Base-by-base conservation (phyloP, 2,113 vertebrate species). In the Prinia subflava region DNA sequence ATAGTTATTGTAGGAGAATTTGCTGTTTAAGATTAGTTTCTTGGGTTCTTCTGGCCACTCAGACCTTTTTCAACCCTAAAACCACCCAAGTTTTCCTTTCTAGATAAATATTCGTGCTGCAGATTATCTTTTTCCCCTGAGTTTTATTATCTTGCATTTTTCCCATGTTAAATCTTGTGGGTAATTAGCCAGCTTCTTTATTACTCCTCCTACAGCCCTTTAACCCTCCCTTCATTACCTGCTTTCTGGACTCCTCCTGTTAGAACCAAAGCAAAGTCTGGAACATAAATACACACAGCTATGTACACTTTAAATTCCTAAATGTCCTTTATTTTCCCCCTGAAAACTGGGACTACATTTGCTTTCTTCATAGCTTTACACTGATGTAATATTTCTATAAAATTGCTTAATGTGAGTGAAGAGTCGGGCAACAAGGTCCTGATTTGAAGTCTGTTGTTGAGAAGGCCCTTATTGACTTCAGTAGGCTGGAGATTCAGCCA, bases 391-490 rank as follows among this genome's bases (percentile, higher is more conserved):
- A 56, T 55, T 87, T 79, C 24, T 77, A 22, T 41, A 83, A 67
- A 63, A 50, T 35, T 68, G 44, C 16, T 81, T 60, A 77, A 63
- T 42, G 25, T 46, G 69, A 92, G 44, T 78, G 56, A 87, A 78
- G 57, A 93, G 31, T 71, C 46, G 53, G 41, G 44, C 83, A 93
- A 33, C 52, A 83, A 35, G 39, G 24, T 64, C 41, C 75, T 95
- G 33, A 81, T 90, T 92, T 60, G 83, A 95, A 90, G 47, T 46
- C 75, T 69, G 2, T 64, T 49, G 44, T 80, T 83, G 52, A 81
- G 73, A 84, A 90, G 73, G 59, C 14, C 46, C 53, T 78, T 89
- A 96, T 73, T 84, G 93, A 96, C 85, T 95, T 89, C 31, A 75
- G 53, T 33, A 89, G 64, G 28, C 52, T 90, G 68, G 69, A 42